Evolutionary conservation across 2,113 vertebrate species (phyloP), one percentile per base, ranked within the genome.

Genomic region (Hirundichthys speculiger): DNA sequence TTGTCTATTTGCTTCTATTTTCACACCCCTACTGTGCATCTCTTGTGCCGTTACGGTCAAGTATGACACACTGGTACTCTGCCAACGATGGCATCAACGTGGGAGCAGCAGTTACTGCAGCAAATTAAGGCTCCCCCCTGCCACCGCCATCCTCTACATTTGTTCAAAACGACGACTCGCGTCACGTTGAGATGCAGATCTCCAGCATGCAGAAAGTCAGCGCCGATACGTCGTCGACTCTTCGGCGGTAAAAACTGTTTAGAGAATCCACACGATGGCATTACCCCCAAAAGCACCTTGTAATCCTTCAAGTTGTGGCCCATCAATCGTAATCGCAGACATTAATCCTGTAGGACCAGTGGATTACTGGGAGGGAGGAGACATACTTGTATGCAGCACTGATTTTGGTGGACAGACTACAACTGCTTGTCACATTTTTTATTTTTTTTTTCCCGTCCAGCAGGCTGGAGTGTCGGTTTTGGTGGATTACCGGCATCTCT

Each of bases 321-420:
- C 55, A 65, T 11, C 49, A 59, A 57, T 71, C 55, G 20, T 82
- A 84, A 86, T 85, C 75, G 72, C 65, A 69, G 9, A 27, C 67
- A 59, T 40, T 86, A 86, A 86, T 86, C 71, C 79, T 21, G 53
- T 52, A 40, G 52, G 24, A 63, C 54, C 51, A 2, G 50, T 66
- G 71, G 82, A 80, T 83, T 79, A 80, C 18, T 34, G 55, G 34
- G 34, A 42, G 22, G 48, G 62, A 45, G 18, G 16, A 30, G 20
- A 47, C 53, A 18, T 25, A 14, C 25, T 19, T 49, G n/a, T 30
- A 10, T 34, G 11, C 30, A 34, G 30, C 11, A 10, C 1, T 6
- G 11, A 10, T 34, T 34, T 34, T 10, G 9, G 30, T 4, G 4
- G 6, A 10, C 30, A 34, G 30, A 34, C 30, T 6, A 0, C 8